Evolutionary conservation across 2,113 vertebrate genomes (phyloP).

Genomic region (Prunella himalayana): DNA sequence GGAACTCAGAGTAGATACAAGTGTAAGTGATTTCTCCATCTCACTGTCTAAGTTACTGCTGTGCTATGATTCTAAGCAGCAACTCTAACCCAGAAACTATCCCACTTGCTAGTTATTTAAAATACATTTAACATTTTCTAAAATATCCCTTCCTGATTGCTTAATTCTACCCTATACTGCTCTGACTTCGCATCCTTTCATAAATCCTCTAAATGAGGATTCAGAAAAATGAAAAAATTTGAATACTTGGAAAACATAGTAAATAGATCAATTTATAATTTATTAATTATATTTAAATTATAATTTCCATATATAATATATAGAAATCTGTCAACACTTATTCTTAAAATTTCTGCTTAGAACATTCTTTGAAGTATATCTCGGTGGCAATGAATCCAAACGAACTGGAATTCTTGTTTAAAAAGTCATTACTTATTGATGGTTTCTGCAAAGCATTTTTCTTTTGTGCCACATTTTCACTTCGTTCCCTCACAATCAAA

Average conservation of each 20-base stretch:
- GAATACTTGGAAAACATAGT: background rate
- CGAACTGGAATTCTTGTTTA: background rate
- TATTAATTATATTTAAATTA: background rate
- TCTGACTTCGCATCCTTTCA: background rate
- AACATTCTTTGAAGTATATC: background rate
- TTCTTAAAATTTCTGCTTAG: background rate
- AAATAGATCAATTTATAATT: background rate
- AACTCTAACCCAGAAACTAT: background rate
- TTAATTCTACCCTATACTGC: background rate
- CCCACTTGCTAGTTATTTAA: background rate
- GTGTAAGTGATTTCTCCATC: background rate
- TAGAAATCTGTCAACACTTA: background rate
- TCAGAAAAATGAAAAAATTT: background rate
- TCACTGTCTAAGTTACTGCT: conserved; percentile 1
- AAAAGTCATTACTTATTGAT: background rate
- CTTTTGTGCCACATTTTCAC: background rate
- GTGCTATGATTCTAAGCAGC: background rate
- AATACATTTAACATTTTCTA: background rate
- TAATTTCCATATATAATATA: background rate
- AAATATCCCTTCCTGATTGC: background rate
- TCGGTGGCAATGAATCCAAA: background rate
- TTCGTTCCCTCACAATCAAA: background rate
- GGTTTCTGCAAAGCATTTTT: background rate
- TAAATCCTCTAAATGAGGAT: background rate
- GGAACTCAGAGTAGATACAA: background rate